Percentiles rank a stretch among this genome's conserved stretches.
phyloP scores from a whole-genome alignment of 1,140 invertebrate genomes.

The Babylonia areolata region DNA sequence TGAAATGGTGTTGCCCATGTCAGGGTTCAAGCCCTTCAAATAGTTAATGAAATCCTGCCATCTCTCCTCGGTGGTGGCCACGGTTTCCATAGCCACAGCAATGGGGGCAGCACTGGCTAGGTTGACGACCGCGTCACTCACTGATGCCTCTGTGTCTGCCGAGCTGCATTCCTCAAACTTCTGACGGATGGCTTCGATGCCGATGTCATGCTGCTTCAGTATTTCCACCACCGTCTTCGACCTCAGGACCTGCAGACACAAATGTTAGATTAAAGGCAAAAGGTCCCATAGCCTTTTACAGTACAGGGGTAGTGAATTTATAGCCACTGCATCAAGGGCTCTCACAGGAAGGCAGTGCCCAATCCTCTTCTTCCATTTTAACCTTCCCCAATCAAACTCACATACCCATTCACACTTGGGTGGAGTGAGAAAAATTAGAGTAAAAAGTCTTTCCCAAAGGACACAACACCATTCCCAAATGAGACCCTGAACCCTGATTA shows the following conservation, averaged over 20 bases:
- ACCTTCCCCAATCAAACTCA: too few species aligned
- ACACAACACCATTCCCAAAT: too few species aligned
- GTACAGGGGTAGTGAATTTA: too few species aligned
- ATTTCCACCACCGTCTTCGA: constrained; percentile 56
- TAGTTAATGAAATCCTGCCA: constrained; percentile 18
- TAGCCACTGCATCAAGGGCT: too few species aligned
- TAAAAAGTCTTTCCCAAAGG: too few species aligned
- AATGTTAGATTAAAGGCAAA: too few species aligned
- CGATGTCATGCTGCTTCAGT: constrained; percentile 57
- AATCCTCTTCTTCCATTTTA: too few species aligned
- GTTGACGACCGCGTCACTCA: constrained; percentile 1
- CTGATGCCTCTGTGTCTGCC: neutral
- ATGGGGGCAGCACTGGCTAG: constrained; percentile 32
- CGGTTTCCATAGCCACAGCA: constrained; percentile 22
- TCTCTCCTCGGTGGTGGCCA: constrained; percentile 25
- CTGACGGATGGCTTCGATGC: constrained; percentile 56
- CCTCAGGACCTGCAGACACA: constrained; percentile 31
- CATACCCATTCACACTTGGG: too few species aligned
- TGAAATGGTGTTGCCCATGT: constrained; percentile 8
- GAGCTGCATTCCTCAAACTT: constrained; percentile 37
- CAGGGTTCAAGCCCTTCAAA: neutral
- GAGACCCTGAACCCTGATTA: too few species aligned
- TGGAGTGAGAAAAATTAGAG: too few species aligned
- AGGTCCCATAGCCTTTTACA: too few species aligned
- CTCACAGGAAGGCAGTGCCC: too few species aligned